A percentile compares a stretch with the other conserved stretches of the same genome.
Evolutionary conservation across 1,140 invertebrate species (phyloP).

Genomic region (Sycophila sp.): DNA sequence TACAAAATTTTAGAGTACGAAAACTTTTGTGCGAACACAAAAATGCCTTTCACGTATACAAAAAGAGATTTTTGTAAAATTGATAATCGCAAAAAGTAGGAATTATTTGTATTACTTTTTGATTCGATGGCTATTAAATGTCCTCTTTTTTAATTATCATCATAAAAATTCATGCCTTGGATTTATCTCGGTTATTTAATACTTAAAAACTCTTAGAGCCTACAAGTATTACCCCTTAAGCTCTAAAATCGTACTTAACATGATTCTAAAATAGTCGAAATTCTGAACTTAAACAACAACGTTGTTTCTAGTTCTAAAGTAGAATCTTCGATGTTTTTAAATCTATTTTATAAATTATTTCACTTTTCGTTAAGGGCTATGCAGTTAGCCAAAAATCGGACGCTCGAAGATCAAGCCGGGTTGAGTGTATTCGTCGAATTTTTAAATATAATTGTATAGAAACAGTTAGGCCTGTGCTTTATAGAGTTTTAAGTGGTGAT

Average conservation of each 20-base stretch:
- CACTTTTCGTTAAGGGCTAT: background rate
- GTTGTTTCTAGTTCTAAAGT: conserved; percentile 10
- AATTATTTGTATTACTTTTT: conserved; percentile 25
- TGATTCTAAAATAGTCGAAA: conserved; percentile 18
- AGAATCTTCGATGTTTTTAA: conserved; percentile 27
- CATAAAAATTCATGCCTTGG: background rate
- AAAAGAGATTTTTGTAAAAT: too few species aligned
- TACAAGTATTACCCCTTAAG: background rate
- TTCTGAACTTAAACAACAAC: conserved; percentile 16
- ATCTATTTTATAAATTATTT: conserved; percentile 5
- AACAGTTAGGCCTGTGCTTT: background rate
- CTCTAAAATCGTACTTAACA: conserved; percentile 16
- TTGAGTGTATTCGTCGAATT: background rate
- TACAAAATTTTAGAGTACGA: too few species aligned
- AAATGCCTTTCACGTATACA: too few species aligned
- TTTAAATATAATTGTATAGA: background rate
- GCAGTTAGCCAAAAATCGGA: background rate
- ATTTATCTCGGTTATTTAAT: background rate
- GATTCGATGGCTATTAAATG: conserved; percentile 11
- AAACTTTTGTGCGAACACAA: too few species aligned
- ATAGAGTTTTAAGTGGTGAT: conserved; percentile 35
- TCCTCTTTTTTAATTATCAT: background rate
- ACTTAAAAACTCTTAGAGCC: conserved; percentile 6
- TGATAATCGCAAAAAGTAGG: too few species aligned
- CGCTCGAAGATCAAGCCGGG: background rate